These are phyloP conservation scores for Sminthurinus signatus DNA, from an alignment of 1,140 invertebrate species.

Conservation along the genomic window DNA sequence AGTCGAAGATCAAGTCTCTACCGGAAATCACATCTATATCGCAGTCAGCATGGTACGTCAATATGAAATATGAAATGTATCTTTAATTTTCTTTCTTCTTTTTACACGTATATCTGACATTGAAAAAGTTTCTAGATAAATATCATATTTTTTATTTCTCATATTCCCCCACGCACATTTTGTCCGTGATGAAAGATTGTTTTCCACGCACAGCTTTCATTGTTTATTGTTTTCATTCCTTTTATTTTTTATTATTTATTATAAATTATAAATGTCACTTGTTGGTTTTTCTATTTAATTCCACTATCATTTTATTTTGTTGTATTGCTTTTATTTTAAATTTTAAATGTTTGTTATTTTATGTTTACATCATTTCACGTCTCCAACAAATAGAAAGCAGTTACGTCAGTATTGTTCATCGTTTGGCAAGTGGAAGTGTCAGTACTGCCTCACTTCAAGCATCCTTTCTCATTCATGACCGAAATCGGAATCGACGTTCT, in stretches of 20 bases:
- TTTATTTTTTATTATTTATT: too few species aligned
- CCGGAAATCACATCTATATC: slow-evolving; percentile 37
- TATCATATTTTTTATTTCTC: too few species aligned
- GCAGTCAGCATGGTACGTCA: slow-evolving; percentile 32
- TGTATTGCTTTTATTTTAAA: neutral
- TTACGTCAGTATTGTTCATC: slow-evolving; percentile 6
- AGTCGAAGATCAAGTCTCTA: slow-evolving; percentile 23
- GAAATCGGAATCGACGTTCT: slow-evolving; percentile 10
- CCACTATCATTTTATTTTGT: neutral
- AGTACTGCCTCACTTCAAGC: neutral
- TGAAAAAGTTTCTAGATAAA: too few species aligned
- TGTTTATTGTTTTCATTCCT: too few species aligned
- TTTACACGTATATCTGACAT: too few species aligned
- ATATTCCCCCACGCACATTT: too few species aligned
- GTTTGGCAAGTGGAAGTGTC: neutral
- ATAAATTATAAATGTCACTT: too few species aligned
- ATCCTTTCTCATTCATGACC: slow-evolving; percentile 1
- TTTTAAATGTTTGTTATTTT: too few species aligned
- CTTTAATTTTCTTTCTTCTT: neutral
- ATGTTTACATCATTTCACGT: too few species aligned
- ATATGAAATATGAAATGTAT: neutral
- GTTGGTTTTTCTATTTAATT: neutral
- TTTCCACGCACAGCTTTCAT: too few species aligned
- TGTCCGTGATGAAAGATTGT: too few species aligned
- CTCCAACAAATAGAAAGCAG: slow-evolving; percentile 5